Evolutionary conservation across 2,888 invertebrate genomes (phyloP), one percentile per base, ranked within the genome.

Genomic region (Hemistola chrysoprasaria): DNA sequence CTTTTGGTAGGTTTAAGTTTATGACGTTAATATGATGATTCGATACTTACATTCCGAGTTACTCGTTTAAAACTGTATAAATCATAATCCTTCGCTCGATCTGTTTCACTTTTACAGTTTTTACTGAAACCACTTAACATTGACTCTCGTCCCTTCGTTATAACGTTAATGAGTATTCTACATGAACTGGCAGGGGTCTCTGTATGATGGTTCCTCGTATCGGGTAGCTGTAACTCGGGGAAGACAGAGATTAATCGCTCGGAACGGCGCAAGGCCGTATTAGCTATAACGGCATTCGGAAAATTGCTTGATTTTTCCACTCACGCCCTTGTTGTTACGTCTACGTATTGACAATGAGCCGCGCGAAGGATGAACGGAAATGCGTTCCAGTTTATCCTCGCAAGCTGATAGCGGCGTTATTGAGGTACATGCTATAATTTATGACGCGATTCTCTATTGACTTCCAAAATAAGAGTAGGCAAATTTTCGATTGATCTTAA

Each of bases 271-370:
- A 65, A 78, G 71, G 73, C 74, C 78, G 75, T 82, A 83, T 85
- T 84, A 82, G 78, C 78, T 82, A 76, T 79, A 82, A 78, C 77
- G 80, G 82, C 73, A 81, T 84, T 80, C 78, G 78, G 80, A 84
- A 86, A 83, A 84, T 81, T 78, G 78, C 75, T 64, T 72, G 76
- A 82, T 79, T 85, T 86, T 84, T 81, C 78, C 72, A 69, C 78
- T 75, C 65, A 69, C 72, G 59, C 73, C 74, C 72, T 73, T 73
- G 74, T 79, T 78, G 72, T 71, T 68, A 61, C 65, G 75, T 75
- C 70, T 71, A 65, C 67, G 73, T 74, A 74, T 71, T 75, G 77
- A 74, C 76, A 78, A 74, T 73, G 66, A 66, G 70, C 62, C 65
- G 59, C 57, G 59, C 56, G 62, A 64, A 63, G 67, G 56, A 42